Base-by-base conservation (phyloP, 2,113 vertebrate genomes). In the Epinephelus moara region DNA sequence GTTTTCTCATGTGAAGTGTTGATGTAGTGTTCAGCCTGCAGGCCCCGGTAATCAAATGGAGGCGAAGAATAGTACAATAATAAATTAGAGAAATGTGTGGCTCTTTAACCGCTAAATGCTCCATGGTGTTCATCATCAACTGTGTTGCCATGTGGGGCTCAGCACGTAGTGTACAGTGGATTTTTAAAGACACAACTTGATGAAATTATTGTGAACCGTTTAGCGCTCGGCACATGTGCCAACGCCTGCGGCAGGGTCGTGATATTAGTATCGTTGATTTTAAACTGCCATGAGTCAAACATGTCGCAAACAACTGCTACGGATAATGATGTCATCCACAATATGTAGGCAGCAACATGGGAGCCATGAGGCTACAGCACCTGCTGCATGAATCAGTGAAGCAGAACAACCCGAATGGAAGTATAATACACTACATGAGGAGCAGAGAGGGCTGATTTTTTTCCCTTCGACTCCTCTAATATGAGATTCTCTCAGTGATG, bases 371-470 rank as follows among this genome's bases (percentile, higher is more conserved):
- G 57, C 49, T 17, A 18, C 21, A 45, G 18, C 76, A 75, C 50
- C 61, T 59, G 42, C 17, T 57, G 40, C 13, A 64, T 45, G 47
- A 87, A 45, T 75, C 78, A 73, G 45, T 85, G 57, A 74, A 76
- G 49, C 78, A 59, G 62, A 76, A 45, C 55, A 68, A 67, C 18
- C 13, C 6, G 2, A 69, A 68, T 74, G 55, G 17, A 78, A 56
- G 21, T 25, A 3, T 23, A 61, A 53, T 45, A 45, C 8, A 45
- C 9, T 17, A 27, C 25, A 72, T 4, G 13, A 53, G 14, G 13
- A 73, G 50, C 42, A 63, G 49, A 67, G 7, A 19, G 25, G 14
- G 50, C 0, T n/a, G 52, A 2, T 49, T 63, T 47, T 52, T 30
- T 52, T 23, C 37, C 21, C 21, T 64, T 19, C 42, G 76, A 79